These are phyloP conservation scores for Mizuhopecten yessoensis DNA, from an alignment of 1,140 invertebrate genomes.

Conservation along the genomic window DNA sequence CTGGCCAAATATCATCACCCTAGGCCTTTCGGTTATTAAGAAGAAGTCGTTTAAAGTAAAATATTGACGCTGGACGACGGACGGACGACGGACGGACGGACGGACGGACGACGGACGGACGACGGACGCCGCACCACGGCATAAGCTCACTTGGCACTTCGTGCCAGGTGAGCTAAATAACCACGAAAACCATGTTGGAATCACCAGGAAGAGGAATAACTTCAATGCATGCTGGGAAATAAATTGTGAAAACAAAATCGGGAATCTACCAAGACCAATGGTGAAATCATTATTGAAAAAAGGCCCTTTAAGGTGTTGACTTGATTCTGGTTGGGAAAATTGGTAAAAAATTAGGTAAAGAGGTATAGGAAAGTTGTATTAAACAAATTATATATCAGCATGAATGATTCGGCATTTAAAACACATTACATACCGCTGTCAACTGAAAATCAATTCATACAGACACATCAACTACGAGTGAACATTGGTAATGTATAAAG, in stretches of 20 bases:
- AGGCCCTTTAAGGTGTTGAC: not conserved
- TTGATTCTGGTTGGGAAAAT: no score
- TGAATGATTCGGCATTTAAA: not conserved
- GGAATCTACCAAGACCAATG: not conserved
- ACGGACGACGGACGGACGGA: no score
- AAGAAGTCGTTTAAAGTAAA: no score
- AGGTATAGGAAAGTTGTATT: not conserved
- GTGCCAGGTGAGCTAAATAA: no score
- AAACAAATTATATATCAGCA: not conserved
- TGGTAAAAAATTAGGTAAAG: not conserved
- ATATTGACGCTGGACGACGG: no score
- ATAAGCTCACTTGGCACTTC: no score
- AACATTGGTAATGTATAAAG: no score
- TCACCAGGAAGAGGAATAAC: not conserved
- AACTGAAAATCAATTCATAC: not conserved
- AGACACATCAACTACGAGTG: no score
- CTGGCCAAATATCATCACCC: no score
- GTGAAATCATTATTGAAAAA: not conserved
- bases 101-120: no score
- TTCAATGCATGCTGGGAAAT: not conserved
- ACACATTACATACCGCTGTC: conserved; percentile 6
- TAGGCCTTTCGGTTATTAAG: no score
- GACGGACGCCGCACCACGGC: no score
- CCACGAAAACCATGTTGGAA: conserved; percentile 12
- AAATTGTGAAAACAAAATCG: not conserved